phyloP scores from a whole-genome alignment of 35 echinoderm and acorn worm species.

The Anneissia japonica region DNA sequence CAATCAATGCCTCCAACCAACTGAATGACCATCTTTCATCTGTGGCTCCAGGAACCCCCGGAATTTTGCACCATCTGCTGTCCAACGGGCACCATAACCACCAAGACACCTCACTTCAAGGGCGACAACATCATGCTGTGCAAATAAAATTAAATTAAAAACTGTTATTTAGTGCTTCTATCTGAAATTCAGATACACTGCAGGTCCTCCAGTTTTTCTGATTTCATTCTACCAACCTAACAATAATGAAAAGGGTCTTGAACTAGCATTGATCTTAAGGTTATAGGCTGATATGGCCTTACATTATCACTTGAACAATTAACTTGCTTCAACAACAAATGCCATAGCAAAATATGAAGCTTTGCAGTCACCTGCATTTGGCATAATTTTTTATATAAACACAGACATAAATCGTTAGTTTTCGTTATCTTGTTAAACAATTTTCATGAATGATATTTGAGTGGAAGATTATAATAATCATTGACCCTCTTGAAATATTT shows the following conservation, averaged over 20 bases:
- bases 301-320: too few species aligned
- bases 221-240: too few species aligned
- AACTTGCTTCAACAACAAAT: too few species aligned
- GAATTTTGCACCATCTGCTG: conserved; percentile 22
- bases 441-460: neutral
- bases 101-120: conserved; percentile 14
- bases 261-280: too few species aligned
- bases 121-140: conserved; percentile 23
- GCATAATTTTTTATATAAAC: too few species aligned
- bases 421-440: neutral
- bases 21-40: conserved; percentile 32
- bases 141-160: neutral
- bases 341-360: too few species aligned
- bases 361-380: too few species aligned
- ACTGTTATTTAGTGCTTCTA: neutral
- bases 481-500: neutral
- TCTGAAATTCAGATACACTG: too few species aligned
- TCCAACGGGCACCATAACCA: conserved; percentile 44
- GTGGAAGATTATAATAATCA: neutral
- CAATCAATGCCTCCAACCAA: conserved; percentile 34
- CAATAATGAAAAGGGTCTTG: too few species aligned
- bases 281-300: too few species aligned
- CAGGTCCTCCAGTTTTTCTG: too few species aligned
- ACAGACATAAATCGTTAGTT: neutral
- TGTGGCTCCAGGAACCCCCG: conserved; percentile 42